Percentiles rank a stretch among this genome's conserved stretches.
These are phyloP conservation scores for Tipula unca DNA, from an alignment of 2,888 invertebrate species.

Conservation along the genomic window DNA sequence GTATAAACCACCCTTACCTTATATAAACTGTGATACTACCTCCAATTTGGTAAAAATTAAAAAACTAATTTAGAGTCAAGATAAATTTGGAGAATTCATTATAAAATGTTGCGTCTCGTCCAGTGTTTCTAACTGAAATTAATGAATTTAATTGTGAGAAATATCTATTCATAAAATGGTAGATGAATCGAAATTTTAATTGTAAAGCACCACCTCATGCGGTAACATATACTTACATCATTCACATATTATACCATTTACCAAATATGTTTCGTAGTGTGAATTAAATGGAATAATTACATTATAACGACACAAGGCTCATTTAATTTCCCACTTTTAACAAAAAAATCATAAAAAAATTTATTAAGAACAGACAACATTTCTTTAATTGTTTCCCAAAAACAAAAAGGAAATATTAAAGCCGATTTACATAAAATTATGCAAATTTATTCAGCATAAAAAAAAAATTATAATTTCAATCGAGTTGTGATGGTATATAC, in stretches of 20 bases:
- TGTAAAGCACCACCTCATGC: background rate
- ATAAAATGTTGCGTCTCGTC: too few species aligned
- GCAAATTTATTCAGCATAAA: conserved; percentile 14
- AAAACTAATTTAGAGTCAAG: too few species aligned
- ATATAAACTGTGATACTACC: too few species aligned
- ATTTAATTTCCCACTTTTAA: background rate
- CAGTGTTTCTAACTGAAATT: too few species aligned
- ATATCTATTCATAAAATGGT: too few species aligned
- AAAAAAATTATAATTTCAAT: background rate
- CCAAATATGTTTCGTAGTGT: background rate
- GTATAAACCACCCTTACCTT: too few species aligned
- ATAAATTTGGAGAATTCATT: too few species aligned
- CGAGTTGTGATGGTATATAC: background rate
- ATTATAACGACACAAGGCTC: background rate
- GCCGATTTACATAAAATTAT: background rate
- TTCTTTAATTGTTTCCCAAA: background rate
- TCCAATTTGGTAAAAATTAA: too few species aligned
- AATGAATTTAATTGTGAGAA: too few species aligned
- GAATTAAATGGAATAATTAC: background rate
- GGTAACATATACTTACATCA: background rate
- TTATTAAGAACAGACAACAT: background rate
- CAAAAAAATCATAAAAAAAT: background rate
- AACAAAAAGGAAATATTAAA: background rate
- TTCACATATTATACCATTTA: background rate
- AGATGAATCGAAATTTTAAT: too few species aligned